Conservation (phyloP, 2,888 invertebrate species). For the Caenorhabditis japonica region DNA sequence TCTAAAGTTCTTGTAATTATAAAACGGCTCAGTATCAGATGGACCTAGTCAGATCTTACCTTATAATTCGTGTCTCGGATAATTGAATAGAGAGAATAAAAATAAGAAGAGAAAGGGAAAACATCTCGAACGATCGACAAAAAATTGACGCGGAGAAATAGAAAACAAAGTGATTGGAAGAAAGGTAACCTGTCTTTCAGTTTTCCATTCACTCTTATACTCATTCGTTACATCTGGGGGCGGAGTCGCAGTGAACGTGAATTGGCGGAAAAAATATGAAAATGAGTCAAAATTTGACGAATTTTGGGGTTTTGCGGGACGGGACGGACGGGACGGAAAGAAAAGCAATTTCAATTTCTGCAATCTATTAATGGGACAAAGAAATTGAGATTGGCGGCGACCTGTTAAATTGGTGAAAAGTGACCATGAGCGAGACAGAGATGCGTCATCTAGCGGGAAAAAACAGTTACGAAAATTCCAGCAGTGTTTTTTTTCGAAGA, state of each 20-base stretch:
- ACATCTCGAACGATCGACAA: slow-evolving; percentile 23
- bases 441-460: slow-evolving; percentile 20
- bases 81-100: slow-evolving; percentile 5
- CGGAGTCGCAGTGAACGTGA: neutral
- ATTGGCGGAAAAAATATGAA: slow-evolving; percentile 4
- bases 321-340: too few relatives aligned
- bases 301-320: too few relatives aligned
- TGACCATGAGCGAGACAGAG: slow-evolving; percentile 29
- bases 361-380: slow-evolving; percentile 14
- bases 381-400: slow-evolving; percentile 7
- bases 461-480: too few relatives aligned
- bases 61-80: slow-evolving; percentile 6
- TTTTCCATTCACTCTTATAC: slow-evolving; percentile 27
- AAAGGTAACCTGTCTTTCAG: slow-evolving; percentile 32
- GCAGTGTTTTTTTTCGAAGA: too few relatives aligned
- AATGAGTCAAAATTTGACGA: slow-evolving; percentile 52
- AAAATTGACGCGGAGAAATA: slow-evolving; percentile 5
- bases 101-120: slow-evolving; percentile 10
- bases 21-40: neutral
- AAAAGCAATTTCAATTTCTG: slow-evolving; percentile 3
- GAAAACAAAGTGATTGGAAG: slow-evolving; percentile 35
- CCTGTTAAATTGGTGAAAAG: slow-evolving; percentile 1
- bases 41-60: too few relatives aligned
- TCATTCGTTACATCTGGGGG: slow-evolving; percentile 35
- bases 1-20: slow-evolving; percentile 7